phyloP scores from a whole-genome alignment of 2,797 vertebrate species.

The Okamejei kenojei region DNA sequence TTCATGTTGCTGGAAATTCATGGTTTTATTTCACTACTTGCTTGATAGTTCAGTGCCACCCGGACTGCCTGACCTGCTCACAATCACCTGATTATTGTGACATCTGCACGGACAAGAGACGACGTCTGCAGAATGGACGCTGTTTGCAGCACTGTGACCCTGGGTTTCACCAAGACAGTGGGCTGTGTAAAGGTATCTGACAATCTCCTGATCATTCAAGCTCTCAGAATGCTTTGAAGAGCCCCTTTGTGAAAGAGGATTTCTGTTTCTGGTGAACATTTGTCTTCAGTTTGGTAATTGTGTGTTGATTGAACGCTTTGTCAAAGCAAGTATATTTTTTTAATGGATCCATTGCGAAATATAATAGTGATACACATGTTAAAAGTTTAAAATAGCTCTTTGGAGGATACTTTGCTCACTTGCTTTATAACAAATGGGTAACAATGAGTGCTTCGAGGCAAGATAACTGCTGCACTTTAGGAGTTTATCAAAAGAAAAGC shows the following conservation, averaged over 20 bases:
- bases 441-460: background rate
- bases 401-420: background rate
- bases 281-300: background rate
- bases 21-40: slow-evolving; percentile 29
- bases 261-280: background rate
- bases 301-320: background rate
- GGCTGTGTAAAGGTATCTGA: slow-evolving; percentile 68
- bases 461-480: background rate
- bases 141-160: slow-evolving; percentile 68
- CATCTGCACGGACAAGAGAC: slow-evolving; percentile 67
- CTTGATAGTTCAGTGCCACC: slow-evolving; percentile 66
- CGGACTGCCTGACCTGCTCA: slow-evolving; percentile 75
- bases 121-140: slow-evolving; percentile 61
- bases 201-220: background rate
- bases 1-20: too few relatives aligned
- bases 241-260: background rate
- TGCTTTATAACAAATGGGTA: background rate
- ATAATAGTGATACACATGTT: background rate
- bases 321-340: background rate
- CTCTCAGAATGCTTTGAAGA: background rate
- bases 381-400: background rate
- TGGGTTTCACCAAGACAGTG: slow-evolving; percentile 65
- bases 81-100: slow-evolving; percentile 66
- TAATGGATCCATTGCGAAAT: background rate
- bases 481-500: background rate